phyloP scores from a whole-genome alignment of 2,797 vertebrate species.

The Lophotriccus pileatus region DNA sequence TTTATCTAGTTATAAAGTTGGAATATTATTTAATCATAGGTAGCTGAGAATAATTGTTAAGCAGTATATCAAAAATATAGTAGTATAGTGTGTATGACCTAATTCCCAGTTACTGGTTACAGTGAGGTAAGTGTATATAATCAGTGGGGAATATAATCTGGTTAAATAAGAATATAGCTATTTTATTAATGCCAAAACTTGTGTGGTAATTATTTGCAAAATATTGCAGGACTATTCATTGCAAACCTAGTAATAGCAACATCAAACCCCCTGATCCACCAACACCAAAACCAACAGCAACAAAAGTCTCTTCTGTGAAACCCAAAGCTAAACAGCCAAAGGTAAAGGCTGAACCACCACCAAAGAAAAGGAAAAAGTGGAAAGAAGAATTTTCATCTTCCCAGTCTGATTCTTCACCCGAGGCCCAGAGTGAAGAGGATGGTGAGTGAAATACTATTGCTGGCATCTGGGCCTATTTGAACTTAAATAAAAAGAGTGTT shows the following conservation, averaged over 20 bases:
- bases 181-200: background rate
- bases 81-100: background rate
- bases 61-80: background rate
- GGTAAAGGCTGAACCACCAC: slow-evolving; percentile 91
- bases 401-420: slow-evolving; percentile 87
- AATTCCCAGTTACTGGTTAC: background rate
- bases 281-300: slow-evolving; percentile 74
- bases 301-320: slow-evolving; percentile 81
- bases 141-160: background rate
- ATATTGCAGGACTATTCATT: slow-evolving; percentile 68
- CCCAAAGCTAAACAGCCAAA: slow-evolving; percentile 90
- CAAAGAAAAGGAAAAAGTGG: slow-evolving; percentile 98
- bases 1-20: background rate
- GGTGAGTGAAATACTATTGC: slow-evolving; percentile 70
- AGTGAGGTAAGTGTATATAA: background rate
- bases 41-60: background rate
- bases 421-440: slow-evolving; percentile 86
- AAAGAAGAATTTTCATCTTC: slow-evolving; percentile 91
- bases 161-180: background rate
- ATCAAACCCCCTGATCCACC: slow-evolving; percentile 79
- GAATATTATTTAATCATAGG: background rate
- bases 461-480: background rate
- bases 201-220: background rate
- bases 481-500: background rate
- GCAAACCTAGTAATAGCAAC: slow-evolving; percentile 68